Base-by-base conservation (phyloP, 2,113 vertebrate genomes). In the Isichthys henryi region DNA sequence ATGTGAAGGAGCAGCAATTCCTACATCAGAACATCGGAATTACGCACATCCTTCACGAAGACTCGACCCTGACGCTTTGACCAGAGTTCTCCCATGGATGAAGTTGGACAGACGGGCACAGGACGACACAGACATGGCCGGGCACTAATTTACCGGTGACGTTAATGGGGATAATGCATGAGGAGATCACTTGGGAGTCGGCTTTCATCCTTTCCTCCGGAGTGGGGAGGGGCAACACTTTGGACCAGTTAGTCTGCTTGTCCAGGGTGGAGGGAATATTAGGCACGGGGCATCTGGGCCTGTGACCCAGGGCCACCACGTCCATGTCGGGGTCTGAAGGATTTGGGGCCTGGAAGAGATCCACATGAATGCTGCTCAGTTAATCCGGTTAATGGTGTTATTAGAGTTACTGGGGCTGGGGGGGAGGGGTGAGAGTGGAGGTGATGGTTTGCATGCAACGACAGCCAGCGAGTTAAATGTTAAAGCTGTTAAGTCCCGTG, bases 221-320 rank as follows among this genome's bases (percentile, higher is more conserved):
- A 46, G 98, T 99, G 80, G 98, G 98, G 93, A 99, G 96, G 93
- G 98, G 98, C 95, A 99, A 96, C 58, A 95, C 96, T 95, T 96
- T 96, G 93, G 94, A 97, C 98, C 98, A 99, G 96, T 99, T 99
- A 94, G 98, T 99, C 96, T 99, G 98, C 93, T 98, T 99, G 96
- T 99, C 98, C 97, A 99, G 96, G 94, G 98, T 98, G 91, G 97
- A 97, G 92, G 98, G 98, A 91, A 96, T 95, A 96, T 99, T 99
- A 94, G 97, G 97, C 94, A 96, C 96, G 95, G 98, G 98, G 92
- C 97, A 96, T 96, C 97, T 97, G 50, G 97, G 96, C 94, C 98
- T 96, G 93, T 98, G 97, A 92, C 98, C 97, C 95, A 99, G 95
- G 86, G 92, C 89, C 96, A 96, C 96, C 94, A 95, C 95, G 94